Evolutionary conservation across 2,113 vertebrate genomes (phyloP), one percentile per base, ranked within the genome.

Genomic region (Perca flavescens): DNA sequence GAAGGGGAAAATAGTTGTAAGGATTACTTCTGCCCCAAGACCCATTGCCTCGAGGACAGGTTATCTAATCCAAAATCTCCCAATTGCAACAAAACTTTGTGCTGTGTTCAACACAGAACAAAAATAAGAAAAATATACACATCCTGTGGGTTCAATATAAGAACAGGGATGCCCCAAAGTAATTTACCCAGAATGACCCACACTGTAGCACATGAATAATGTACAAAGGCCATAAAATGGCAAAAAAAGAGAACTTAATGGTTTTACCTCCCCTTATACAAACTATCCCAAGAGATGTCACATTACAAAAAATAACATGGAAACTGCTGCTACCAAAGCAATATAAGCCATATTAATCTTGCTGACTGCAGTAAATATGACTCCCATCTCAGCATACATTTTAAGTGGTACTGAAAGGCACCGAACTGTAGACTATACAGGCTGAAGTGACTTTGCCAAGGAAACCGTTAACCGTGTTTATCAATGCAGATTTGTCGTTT

Each of bases 301-400:
- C 89, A 90, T 87, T 91, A 92, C 79, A 81, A 81, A 88, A 85
- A 86, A 90, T 79, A 79, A 71, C 74, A 84, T 64, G 54, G 81
- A 89, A 91, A 86, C 73, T 49, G 79, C 72, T 66, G 82, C 83
- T 74, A 76, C 82, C 69, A 70, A 70, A 74, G 90, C 80, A 88
- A 86, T 89, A 80, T 79, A 81, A 89, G 79, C 83, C 57, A 87
- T 86, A 90, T 92, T 88, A 91, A 92, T 90, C 54, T 68, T 90
- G 92, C 93, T 93, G 90, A 94, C 90, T 67, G 72, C 83, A 86
- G 88, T 93, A 89, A 89, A 92, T 91, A 82, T 80, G 79, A 79
- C 62, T 85, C 82, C 57, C 85, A 80, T 91, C 87, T 87, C 79
- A 61, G 75, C n/a, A 46, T 73, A 80, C 68, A 81, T 58, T 89